A percentile compares a stretch with the other conserved stretches of the same genome.
These are phyloP conservation scores for Ennomos quercinarius DNA, from an alignment of 2,888 invertebrate species.

Conservation along the genomic window DNA sequence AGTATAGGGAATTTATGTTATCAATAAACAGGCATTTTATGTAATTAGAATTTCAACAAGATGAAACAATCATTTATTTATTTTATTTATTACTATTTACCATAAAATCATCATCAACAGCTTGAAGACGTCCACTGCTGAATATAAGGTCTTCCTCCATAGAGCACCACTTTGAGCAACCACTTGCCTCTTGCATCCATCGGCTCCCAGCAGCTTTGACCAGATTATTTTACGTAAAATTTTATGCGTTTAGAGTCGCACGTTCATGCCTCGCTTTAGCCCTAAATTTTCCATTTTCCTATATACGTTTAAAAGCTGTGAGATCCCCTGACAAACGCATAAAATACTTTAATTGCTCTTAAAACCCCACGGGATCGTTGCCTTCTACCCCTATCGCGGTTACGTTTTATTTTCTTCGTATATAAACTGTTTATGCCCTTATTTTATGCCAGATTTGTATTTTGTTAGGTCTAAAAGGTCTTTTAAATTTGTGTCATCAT, in stretches of 20 bases:
- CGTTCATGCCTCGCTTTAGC: slow-evolving; percentile 12
- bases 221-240: too few relatives aligned
- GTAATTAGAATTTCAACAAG: too few relatives aligned
- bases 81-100: too few relatives aligned
- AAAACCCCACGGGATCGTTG: slow-evolving; percentile 31
- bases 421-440: slow-evolving; percentile 28
- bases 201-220: too few relatives aligned
- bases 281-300: slow-evolving; percentile 17
- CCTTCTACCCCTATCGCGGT: slow-evolving; percentile 15
- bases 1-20: too few relatives aligned
- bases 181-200: too few relatives aligned
- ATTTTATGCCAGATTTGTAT: slow-evolving; percentile 31
- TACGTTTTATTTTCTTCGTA: slow-evolving; percentile 24
- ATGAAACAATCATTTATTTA: too few relatives aligned
- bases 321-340: slow-evolving; percentile 28
- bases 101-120: too few relatives aligned
- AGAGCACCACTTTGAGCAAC: too few relatives aligned
- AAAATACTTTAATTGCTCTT: slow-evolving; percentile 37
- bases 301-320: slow-evolving; percentile 27
- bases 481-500: slow-evolving; percentile 27
- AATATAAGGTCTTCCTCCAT: too few relatives aligned
- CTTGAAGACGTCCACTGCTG: too few relatives aligned
- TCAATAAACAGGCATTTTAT: too few relatives aligned
- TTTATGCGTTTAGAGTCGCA: background rate
- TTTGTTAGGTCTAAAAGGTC: slow-evolving; percentile 18